These are phyloP conservation scores for Cyrtodaria siliqua DNA, from an alignment of 2,888 invertebrate species.

Conservation along the genomic window DNA sequence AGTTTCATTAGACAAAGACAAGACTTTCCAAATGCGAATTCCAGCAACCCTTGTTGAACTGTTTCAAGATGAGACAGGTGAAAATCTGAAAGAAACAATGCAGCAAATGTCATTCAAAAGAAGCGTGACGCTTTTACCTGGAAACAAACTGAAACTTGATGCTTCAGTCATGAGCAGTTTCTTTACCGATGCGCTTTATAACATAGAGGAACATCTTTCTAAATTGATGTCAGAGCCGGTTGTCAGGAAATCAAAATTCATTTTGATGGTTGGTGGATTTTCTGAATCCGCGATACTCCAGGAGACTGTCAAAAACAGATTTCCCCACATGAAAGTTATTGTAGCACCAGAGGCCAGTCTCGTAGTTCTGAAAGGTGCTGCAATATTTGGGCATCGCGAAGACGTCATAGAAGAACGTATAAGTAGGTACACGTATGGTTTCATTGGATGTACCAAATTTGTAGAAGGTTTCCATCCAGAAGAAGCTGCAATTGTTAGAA, in stretches of 20 bases:
- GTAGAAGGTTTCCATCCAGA: conserved; percentile 5
- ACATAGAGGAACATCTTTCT: not conserved
- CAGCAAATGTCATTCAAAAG: conserved; percentile 10
- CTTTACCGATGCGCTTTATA: conserved; percentile 1
- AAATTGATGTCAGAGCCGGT: not conserved
- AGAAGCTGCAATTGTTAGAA: not conserved
- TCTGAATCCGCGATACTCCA: conserved; percentile 9
- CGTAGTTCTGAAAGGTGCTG: conserved; percentile 10
- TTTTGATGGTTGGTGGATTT: conserved; percentile 14
- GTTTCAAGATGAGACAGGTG: conserved; percentile 14
- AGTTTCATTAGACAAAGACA: conserved; percentile 4
- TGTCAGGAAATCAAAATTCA: not conserved
- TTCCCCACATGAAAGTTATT: conserved; percentile 2
- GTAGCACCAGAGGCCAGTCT: conserved; percentile 5
- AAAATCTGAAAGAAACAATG: conserved; percentile 12
- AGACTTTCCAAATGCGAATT: conserved; percentile 1
- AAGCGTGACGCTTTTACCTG: not conserved
- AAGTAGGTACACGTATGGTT: conserved; percentile 7
- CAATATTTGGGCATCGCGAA: conserved; percentile 2
- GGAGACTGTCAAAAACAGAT: not conserved
- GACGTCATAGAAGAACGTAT: conserved; percentile 5
- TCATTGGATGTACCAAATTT: not conserved
- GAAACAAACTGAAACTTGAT: conserved; percentile 12
- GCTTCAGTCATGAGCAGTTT: conserved; percentile 6
- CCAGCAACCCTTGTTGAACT: conserved; percentile 17